These are phyloP conservation scores for Hypocryptadius cinnamomeus DNA, from an alignment of 2,113 vertebrate genomes.

Conservation along the genomic window DNA sequence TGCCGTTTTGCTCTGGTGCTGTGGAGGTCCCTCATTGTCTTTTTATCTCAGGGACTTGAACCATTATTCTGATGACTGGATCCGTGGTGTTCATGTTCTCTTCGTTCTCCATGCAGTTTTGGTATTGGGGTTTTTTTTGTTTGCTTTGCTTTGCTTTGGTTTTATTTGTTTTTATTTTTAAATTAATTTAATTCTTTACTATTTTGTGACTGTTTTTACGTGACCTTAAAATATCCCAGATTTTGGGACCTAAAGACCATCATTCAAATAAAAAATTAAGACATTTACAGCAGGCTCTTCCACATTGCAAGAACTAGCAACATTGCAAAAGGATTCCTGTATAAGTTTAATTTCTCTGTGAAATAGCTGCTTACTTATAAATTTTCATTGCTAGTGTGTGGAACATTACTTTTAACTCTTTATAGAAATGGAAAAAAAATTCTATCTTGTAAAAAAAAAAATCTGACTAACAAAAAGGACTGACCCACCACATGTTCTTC, in stretches of 20 bases:
- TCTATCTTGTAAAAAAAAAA: neutral
- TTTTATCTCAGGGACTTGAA: neutral
- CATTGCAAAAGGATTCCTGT: neutral
- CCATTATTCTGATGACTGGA: neutral
- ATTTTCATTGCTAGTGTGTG: neutral
- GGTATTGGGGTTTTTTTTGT: neutral
- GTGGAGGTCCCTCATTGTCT: neutral
- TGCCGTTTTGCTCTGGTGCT: neutral
- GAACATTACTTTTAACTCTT: neutral
- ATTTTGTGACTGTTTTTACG: neutral
- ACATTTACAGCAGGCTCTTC: neutral
- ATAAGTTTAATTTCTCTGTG: neutral
- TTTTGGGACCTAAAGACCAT: neutral
- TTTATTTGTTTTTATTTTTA: neutral
- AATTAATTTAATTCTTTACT: neutral
- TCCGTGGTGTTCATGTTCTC: neutral
- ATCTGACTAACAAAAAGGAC: neutral
- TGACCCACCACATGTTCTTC: neutral
- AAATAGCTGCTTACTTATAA: neutral
- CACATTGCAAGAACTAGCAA: neutral
- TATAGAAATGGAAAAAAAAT: neutral
- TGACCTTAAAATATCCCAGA: neutral
- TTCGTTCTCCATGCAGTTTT: neutral
- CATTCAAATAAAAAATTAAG: neutral
- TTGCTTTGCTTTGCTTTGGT: neutral